Conservation (phyloP, 2,113 vertebrate species). For the Stegastes partitus region DNA sequence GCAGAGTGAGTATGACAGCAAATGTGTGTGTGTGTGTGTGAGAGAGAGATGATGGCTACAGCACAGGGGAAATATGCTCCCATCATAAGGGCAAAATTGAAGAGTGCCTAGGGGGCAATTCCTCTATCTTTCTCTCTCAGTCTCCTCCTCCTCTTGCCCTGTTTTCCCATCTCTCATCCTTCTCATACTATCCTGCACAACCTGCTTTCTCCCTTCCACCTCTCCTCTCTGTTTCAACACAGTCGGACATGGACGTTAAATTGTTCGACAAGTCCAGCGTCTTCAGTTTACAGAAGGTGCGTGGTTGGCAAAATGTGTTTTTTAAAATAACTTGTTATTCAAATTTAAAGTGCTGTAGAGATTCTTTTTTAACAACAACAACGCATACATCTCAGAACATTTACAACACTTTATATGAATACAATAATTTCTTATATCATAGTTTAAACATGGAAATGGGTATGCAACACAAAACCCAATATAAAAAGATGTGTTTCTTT, state of each 20-base stretch:
- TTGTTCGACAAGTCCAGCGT: too few relatives aligned
- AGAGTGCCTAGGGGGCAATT: constrained; percentile 71
- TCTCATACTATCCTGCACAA: constrained; percentile 20
- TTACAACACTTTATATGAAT: too few relatives aligned
- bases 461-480: neutral
- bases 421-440: neutral
- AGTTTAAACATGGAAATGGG: too few relatives aligned
- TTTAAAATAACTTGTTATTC: too few relatives aligned
- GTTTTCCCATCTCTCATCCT: constrained; percentile 52
- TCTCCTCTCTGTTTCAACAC: neutral
- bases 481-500: too few relatives aligned
- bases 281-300: too few relatives aligned
- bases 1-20: constrained; percentile 5
- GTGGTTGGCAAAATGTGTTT: too few relatives aligned
- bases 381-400: too few relatives aligned
- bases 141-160: constrained; percentile 64
- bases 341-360: too few relatives aligned
- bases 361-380: too few relatives aligned
- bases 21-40: constrained; percentile 26
- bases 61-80: constrained; percentile 76
- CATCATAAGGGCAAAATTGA: constrained; percentile 75
- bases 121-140: constrained; percentile 42
- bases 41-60: constrained; percentile 61
- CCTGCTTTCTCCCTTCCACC: constrained; percentile 12
- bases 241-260: too few relatives aligned